Evolutionary conservation across 2,113 vertebrate species (phyloP), one percentile per base, ranked within the genome.

Genomic region (Phyllostomus hastatus): DNA sequence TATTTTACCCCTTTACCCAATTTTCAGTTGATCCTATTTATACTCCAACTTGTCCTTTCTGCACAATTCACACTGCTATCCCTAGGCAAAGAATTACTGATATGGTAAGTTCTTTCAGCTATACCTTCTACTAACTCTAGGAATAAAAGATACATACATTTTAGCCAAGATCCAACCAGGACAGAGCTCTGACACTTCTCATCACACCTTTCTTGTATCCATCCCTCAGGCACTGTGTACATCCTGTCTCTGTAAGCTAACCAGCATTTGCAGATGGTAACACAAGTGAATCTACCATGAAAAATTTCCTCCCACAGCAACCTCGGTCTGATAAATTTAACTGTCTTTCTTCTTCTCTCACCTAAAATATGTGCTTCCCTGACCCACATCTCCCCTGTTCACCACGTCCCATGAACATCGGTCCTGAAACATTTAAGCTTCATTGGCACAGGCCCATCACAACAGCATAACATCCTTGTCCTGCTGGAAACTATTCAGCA

Each of bases 401-500:
- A 93, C 83, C 50, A 0, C 5, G 93, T 84, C 90, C 96, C 73
- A 17, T 82, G 95, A 97, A 72, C 0, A 81, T 2, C 67, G 94
- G 31, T 48, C 75, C 93, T 88, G 46, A 76, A 87, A 50, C 76
- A 66, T 46, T 54, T 9, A 35, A 19, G 91, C 76, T 66, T 88
- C 38, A 88, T 67, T 61, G 81, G 67, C 84, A 90, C 4, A 75
- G 92, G 86, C 97, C 94, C 83, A 88, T 80, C 76, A 28, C 38
- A 94, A 70, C 78, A 61, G 95, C 95, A 85, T 54, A 94, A 94
- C 81, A 98, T 98, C 97, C 98, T 97, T 98, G 98, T 98, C 98
- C 98, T 75, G 98, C 98, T 98, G 98, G 98, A 98, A 99, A 98
- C 98, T 93, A 85, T 97, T 98, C 98, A 98, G 98, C 97, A 97